These are phyloP conservation scores for Chitala chitala DNA, from an alignment of 2,113 vertebrate genomes.

Conservation along the genomic window DNA sequence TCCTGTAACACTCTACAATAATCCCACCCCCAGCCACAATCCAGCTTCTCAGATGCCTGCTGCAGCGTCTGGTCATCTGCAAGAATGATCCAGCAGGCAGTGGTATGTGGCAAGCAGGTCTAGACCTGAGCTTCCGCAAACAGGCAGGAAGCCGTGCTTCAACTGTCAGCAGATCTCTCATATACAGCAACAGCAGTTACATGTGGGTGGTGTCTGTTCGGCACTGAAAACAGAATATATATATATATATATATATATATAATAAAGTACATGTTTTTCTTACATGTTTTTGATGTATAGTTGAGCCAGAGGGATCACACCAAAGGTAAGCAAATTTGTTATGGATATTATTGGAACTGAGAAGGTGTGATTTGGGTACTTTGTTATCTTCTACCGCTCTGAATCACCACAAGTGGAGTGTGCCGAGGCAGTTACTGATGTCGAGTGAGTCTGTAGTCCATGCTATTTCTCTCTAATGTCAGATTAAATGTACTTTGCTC, in stretches of 20 bases:
- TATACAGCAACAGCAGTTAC: conserved; percentile 33
- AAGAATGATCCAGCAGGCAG: neutral
- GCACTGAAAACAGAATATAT: neutral
- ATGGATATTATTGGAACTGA: neutral
- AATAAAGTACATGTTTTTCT: conserved; percentile 28
- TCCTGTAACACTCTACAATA: too few relatives aligned
- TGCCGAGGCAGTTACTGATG: neutral
- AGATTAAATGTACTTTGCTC: too few relatives aligned
- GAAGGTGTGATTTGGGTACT: too few relatives aligned
- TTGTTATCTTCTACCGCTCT: neutral
- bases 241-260: neutral
- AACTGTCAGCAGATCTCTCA: conserved; percentile 43
- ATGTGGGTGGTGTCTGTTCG: conserved; percentile 22
- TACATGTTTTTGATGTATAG: conserved; percentile 15
- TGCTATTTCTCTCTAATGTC: too few relatives aligned
- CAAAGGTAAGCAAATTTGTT: conserved; percentile 29
- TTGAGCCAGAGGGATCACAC: conserved; percentile 15
- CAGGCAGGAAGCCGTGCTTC: conserved; percentile 50
- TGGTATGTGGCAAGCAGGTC: conserved; percentile 60
- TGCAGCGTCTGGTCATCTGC: neutral
- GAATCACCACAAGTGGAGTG: neutral
- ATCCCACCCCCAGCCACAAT: too few relatives aligned
- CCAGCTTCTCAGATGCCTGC: neutral
- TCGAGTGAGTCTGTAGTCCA: neutral
- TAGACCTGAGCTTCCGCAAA: conserved; percentile 66